phyloP scores from a whole-genome alignment of 2,113 vertebrate genomes.

The Epinephelus moara region DNA sequence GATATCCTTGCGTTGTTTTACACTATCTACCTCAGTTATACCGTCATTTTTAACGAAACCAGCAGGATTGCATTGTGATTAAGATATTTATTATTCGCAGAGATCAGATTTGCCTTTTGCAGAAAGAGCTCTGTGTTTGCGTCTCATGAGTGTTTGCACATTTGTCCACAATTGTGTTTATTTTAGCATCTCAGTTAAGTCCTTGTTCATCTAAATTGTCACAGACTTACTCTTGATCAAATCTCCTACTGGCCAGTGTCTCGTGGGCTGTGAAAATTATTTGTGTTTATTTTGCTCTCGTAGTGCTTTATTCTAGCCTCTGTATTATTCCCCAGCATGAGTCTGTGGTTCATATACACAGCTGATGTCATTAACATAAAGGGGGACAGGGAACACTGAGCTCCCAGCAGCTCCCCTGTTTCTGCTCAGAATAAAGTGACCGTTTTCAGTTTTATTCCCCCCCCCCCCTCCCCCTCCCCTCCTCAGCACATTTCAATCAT shows the following conservation, averaged over 20 bases:
- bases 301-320: constrained; percentile 11
- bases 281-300: constrained; percentile 41
- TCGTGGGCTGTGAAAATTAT: constrained; percentile 32
- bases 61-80: constrained; percentile 31
- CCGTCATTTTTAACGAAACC: constrained; percentile 7
- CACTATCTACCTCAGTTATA: neutral
- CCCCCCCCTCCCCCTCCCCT: neutral
- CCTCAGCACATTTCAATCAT: constrained; percentile 57
- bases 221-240: constrained; percentile 17
- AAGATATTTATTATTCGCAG: constrained; percentile 17
- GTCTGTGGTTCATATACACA: constrained; percentile 13
- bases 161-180: neutral
- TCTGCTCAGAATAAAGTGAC: constrained; percentile 49
- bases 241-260: constrained; percentile 18
- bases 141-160: constrained; percentile 18
- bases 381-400: constrained; percentile 23
- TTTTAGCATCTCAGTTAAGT: constrained; percentile 9
- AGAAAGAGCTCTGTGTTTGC: constrained; percentile 13
- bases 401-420: constrained; percentile 19
- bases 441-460: neutral
- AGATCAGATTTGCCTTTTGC: neutral
- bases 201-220: constrained; percentile 26
- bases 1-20: neutral
- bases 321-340: constrained; percentile 9
- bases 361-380: constrained; percentile 44